Evolutionary conservation across 2,113 vertebrate species (phyloP), one percentile per base, ranked within the genome.

Genomic region (Apodemus sylvaticus): DNA sequence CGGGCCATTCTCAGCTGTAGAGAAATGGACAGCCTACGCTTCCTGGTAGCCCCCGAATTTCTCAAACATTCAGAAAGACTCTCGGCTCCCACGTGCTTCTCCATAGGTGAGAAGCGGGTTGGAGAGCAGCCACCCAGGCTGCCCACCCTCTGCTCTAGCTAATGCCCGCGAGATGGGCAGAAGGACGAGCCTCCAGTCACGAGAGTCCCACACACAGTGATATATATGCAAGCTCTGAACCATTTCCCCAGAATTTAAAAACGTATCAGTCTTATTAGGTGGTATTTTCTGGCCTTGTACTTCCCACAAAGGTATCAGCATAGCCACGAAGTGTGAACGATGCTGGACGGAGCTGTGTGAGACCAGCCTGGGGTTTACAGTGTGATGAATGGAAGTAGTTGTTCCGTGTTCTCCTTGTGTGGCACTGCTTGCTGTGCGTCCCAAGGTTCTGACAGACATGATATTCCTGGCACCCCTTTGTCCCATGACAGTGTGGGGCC

Each of bases 381-480:
- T 13, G n/a, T 2, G n/a, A 24, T 4, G 78, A 26, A 31, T 3
- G 0, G 55, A 20, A 0, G 5, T 34, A 53, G 2, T 5, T 0
- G 3, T 9, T 13, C 26, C 0, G 34, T 45, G 55, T 20, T 22
- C 77, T 70, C 70, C 53, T 48, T 0, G 0, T 24, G 55, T 1
- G 22, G 55, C 8, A 4, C 1, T 77, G 51, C 1, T 12, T 77
- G 51, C 1, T 12, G 19, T 0, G 2, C n/a, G 34, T 60, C n/a
- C 17, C 1, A 3, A 31, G 34, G 60, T n/a, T 10, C 29, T 2
- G 0, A 16, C 19, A 3, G 13, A 31, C 22, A 77, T n/a, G 39
- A 39, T 22, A 39, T 34, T 42, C 5, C 55, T 36, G n/a, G 5
- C 10, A 34, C 29, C 53, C 42, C 53, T 42, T 89, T n/a, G 48